Conservation (phyloP, 2,797 vertebrate genomes). For the Lerista edwardsae region DNA sequence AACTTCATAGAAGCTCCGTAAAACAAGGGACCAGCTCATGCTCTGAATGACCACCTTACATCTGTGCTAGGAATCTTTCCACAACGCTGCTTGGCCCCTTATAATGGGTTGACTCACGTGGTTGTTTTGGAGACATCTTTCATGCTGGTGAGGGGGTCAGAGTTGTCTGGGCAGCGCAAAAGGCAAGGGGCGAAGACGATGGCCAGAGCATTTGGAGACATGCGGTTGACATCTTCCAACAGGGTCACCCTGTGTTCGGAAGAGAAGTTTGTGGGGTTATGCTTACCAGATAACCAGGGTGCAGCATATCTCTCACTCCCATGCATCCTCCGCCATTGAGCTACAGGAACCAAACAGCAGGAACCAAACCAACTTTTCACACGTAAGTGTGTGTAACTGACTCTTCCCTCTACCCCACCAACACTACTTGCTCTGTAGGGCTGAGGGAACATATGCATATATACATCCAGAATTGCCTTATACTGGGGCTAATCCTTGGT, state of each 20-base stretch:
- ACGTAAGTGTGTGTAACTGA: neutral
- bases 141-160: slow-evolving; percentile 95
- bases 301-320: no score
- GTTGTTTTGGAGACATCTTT: slow-evolving; percentile 97
- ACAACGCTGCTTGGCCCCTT: no score
- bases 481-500: neutral
- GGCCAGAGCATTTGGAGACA: slow-evolving; percentile 94
- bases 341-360: no score
- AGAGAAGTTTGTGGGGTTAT: neutral
- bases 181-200: slow-evolving; percentile 97
- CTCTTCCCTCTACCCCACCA: neutral
- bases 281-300: no score
- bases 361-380: no score
- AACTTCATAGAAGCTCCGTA: no score
- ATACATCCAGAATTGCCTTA: neutral
- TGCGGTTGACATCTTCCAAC: slow-evolving; percentile 93
- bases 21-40: neutral
- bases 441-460: neutral
- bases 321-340: no score
- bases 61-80: neutral
- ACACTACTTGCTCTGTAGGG: neutral
- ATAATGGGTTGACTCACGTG: slow-evolving; percentile 79
- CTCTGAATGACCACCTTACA: no score
- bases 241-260: slow-evolving; percentile 85
- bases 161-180: slow-evolving; percentile 91